Base-by-base conservation (phyloP, 1,140 invertebrate genomes). In the Lordiphosa clarofinis region DNA sequence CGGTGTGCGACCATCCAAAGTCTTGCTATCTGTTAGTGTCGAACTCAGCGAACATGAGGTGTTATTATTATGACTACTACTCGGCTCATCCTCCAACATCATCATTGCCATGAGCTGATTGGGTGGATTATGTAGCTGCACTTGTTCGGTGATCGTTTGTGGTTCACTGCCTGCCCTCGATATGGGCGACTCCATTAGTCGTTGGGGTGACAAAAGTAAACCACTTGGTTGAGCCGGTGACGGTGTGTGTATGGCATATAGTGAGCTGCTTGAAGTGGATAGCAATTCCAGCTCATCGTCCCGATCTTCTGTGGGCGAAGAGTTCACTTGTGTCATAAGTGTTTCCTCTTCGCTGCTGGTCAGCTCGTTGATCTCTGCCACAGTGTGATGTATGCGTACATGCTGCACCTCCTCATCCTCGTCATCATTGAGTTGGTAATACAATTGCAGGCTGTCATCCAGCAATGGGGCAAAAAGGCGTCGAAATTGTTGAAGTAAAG, bases 1-100 rank as follows among this genome's bases (percentile, higher is more conserved):
- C 35, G 87, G 87, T 6, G 81, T 79, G 10, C 87, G 79, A n/a
- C 68, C 76, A 66, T 88, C 87, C 24, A 88, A 50, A 7, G 87
- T 88, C 50, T 87, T 88, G 66, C 87, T 88, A 38, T 87, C 84
- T 10, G 87, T 88, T 55, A 88, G 62, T n/a, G 86, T 86, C 15
- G 86, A 88, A 10, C 87, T 87, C 38, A 88, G 50, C 0, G 87
- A 88, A 49, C 86, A 87, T 35, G 81, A 87, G 10, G 87, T 87
- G 58, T 88, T 87, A 61, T 88, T 87, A 36, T 74, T 31, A 31
- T 31, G 28, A 31, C 28, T 31, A 31, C 28, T 31, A 31, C 28
- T 31, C 28, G 28, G 28, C 28, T 31, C 75, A 2, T 73, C 75
- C 28, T 74, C 68, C 33, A 60, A 46, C 6, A 15, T 11, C 54